Evolutionary conservation across 2,888 invertebrate species (phyloP).

Genomic region (Agriopis aurantiaria): DNA sequence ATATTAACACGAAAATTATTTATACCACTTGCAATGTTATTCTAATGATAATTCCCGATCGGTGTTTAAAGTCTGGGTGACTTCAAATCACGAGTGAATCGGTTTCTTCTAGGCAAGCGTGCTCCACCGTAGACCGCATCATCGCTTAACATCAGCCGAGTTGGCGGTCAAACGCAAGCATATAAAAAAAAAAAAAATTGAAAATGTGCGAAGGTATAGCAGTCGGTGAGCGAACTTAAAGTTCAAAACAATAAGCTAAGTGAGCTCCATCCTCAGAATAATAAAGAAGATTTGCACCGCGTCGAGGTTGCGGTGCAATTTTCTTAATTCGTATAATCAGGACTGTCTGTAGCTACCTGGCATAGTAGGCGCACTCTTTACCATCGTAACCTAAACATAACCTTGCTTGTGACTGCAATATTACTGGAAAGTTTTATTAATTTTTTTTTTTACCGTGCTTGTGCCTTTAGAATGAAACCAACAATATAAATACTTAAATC

Average conservation of each 20-base stretch:
- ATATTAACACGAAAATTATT: too few relatives aligned
- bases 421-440: not conserved
- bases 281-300: slow-evolving; percentile 6
- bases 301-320: slow-evolving; percentile 57
- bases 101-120: too few relatives aligned
- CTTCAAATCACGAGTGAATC: too few relatives aligned
- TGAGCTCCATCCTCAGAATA: not conserved
- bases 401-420: not conserved
- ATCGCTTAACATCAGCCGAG: too few relatives aligned
- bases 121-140: too few relatives aligned
- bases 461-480: not conserved
- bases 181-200: too few relatives aligned
- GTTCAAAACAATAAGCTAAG: not conserved
- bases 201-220: too few relatives aligned
- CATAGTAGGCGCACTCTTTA: slow-evolving; percentile 3
- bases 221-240: not conserved
- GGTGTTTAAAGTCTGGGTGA: too few relatives aligned
- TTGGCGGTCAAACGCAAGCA: too few relatives aligned
- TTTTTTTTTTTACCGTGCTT: not conserved
- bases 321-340: slow-evolving; percentile 73
- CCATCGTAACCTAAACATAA: slow-evolving; percentile 10
- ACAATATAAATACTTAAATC: too few relatives aligned
- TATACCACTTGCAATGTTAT: too few relatives aligned
- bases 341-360: slow-evolving; percentile 41
- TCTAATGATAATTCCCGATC: too few relatives aligned